phyloP scores from a whole-genome alignment of 2,888 invertebrate genomes.

The Caenorhabditis sp. region DNA sequence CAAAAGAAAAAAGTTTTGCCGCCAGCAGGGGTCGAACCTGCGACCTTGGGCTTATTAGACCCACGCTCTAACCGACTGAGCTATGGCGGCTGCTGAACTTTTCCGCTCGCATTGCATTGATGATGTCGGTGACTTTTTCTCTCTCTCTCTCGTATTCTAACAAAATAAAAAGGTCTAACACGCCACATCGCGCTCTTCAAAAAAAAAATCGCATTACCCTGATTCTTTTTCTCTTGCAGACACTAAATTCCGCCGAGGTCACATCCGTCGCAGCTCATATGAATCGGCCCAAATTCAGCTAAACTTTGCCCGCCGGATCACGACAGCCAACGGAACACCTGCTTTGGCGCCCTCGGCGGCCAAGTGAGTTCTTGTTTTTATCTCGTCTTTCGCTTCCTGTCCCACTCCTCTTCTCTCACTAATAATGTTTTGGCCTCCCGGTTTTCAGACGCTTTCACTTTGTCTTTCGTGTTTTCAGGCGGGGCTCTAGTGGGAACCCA shows the following conservation, averaged over 20 bases:
- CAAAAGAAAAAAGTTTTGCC: slow-evolving; percentile 71
- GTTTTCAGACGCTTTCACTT: not conserved
- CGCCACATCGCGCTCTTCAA: slow-evolving; percentile 12
- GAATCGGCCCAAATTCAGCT: slow-evolving; percentile 70
- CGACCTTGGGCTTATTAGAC: slow-evolving; percentile 79
- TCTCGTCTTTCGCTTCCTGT: slow-evolving; percentile 8
- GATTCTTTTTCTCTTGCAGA: slow-evolving; percentile 30
- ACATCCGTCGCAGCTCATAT: slow-evolving; percentile 70
- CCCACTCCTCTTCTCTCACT: slow-evolving; percentile 7
- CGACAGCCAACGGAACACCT: slow-evolving; percentile 55
- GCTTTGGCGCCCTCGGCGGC: slow-evolving; percentile 52
- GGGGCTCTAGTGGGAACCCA: not conserved
- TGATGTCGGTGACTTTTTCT: not conserved
- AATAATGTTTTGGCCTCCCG: slow-evolving; percentile 11
- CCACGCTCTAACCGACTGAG: slow-evolving; percentile 79
- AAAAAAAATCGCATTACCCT: slow-evolving; percentile 24
- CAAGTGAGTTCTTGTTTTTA: slow-evolving; percentile 51
- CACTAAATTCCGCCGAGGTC: slow-evolving; percentile 65
- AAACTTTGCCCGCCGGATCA: slow-evolving; percentile 61
- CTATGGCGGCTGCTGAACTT: slow-evolving; percentile 69
- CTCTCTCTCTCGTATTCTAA: not conserved
- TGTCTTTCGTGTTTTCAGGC: not conserved
- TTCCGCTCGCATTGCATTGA: not conserved
- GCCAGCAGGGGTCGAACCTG: slow-evolving; percentile 79
- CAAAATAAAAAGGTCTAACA: not conserved